These are phyloP conservation scores for Coelopa pilipes DNA, from an alignment of 2,888 invertebrate genomes.

Conservation along the genomic window DNA sequence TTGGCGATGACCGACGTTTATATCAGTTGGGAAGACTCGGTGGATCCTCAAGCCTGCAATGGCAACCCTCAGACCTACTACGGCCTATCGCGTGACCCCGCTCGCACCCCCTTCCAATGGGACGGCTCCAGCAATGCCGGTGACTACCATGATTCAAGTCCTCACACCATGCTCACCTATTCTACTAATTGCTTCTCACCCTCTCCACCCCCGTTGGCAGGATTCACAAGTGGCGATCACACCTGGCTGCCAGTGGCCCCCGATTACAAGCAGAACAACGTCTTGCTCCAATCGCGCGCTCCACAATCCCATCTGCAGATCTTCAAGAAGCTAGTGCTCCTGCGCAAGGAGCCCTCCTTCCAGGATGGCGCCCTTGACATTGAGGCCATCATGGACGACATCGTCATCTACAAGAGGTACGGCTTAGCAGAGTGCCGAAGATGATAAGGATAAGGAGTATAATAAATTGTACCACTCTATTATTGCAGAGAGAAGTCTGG, in stretches of 20 bases:
- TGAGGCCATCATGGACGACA: conserved; percentile 54
- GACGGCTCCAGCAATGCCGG: conserved; percentile 66
- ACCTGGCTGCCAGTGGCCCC: conserved; percentile 79
- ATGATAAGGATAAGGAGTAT: too few species aligned
- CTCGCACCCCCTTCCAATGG: conserved; percentile 75
- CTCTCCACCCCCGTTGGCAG: conserved; percentile 40
- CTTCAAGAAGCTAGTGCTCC: conserved; percentile 70
- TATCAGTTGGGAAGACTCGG: conserved; percentile 68
- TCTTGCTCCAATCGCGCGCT: conserved; percentile 68
- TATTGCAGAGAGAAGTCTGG: conserved; percentile 52
- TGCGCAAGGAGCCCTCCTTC: conserved; percentile 69
- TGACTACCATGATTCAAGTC: conserved; percentile 38
- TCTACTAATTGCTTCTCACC: not conserved
- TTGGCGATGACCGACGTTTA: conserved; percentile 73
- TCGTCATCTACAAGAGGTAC: conserved; percentile 62
- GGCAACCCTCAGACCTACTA: conserved; percentile 67
- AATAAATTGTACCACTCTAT: not conserved
- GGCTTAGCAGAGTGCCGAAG: not conserved
- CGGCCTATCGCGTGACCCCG: conserved; percentile 69
- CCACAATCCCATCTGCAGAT: conserved; percentile 74
- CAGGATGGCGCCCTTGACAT: conserved; percentile 55
- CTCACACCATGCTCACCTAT: not conserved
- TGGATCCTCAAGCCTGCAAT: conserved; percentile 70
- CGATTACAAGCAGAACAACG: conserved; percentile 72
- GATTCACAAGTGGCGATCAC: conserved; percentile 58